These are phyloP conservation scores for Tenthredo livida DNA, from an alignment of 2,888 invertebrate genomes.

Conservation along the genomic window DNA sequence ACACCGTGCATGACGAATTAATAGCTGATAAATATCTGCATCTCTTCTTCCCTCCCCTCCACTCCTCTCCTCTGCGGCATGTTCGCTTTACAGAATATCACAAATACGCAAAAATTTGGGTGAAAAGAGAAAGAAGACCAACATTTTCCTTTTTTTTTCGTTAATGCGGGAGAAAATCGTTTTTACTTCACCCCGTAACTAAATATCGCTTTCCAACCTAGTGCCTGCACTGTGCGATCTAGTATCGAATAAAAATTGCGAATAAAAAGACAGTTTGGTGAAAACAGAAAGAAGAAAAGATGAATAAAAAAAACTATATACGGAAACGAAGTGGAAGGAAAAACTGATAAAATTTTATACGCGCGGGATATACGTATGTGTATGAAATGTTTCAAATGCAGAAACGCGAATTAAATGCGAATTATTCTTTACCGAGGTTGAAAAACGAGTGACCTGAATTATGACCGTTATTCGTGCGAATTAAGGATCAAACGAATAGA, in stretches of 20 bases:
- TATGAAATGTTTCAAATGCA: slow-evolving; percentile 20
- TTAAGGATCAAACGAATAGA: slow-evolving; percentile 37
- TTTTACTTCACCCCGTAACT: not conserved
- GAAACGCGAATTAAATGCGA: slow-evolving; percentile 26
- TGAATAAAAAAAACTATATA: not conserved
- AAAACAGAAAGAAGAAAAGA: not conserved
- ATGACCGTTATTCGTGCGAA: slow-evolving; percentile 27
- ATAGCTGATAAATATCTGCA: slow-evolving; percentile 15
- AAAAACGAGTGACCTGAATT: slow-evolving; percentile 37
- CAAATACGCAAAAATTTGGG: no score
- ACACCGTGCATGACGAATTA: slow-evolving; percentile 9
- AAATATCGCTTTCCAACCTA: not conserved
- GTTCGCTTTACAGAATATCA: no score
- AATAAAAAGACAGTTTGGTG: not conserved
- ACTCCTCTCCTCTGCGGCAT: not conserved
- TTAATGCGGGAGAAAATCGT: no score
- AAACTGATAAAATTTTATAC: not conserved
- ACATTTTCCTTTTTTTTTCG: no score
- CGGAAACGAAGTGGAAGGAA: not conserved
- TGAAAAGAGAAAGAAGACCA: no score
- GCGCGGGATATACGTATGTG: no score
- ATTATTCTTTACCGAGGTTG: slow-evolving; percentile 17
- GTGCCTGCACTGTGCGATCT: no score
- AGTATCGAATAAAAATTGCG: no score
- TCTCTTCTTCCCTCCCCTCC: not conserved